A percentile compares a stretch with the other conserved stretches of the same genome.
Evolutionary conservation across 2,113 vertebrate species (phyloP).

Genomic region (Potamarius usumacintae): DNA sequence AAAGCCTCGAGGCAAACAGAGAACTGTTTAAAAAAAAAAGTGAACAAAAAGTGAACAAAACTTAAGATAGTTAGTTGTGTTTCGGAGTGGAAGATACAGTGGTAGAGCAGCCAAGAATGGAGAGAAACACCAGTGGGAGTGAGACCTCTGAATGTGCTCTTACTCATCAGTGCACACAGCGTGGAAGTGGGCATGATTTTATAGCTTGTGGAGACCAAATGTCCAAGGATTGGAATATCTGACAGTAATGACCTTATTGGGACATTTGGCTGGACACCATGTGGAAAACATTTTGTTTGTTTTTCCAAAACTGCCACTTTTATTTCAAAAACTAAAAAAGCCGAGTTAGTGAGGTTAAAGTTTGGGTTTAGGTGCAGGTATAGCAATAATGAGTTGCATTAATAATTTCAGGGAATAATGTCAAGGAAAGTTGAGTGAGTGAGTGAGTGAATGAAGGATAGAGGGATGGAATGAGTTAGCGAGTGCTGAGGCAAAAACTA

Average conservation of each 20-base stretch:
- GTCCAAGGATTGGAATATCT: constrained; percentile 16
- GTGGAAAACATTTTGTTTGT: neutral
- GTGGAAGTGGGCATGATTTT: constrained; percentile 34
- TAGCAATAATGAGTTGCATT: neutral
- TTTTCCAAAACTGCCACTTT: neutral
- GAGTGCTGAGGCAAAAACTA: constrained; percentile 11
- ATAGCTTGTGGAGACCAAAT: constrained; percentile 1
- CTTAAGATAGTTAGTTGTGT: neutral
- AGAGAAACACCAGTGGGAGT: constrained; percentile 42
- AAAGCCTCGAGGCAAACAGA: neutral
- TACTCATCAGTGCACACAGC: constrained; percentile 38
- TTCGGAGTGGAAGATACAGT: constrained; percentile 17
- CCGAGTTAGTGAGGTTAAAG: neutral
- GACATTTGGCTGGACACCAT: neutral
- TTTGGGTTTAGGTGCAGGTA: neutral
- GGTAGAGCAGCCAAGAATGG: constrained; percentile 1
- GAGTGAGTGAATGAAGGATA: neutral
- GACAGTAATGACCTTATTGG: neutral
- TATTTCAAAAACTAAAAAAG: neutral
- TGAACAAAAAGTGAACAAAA: neutral
- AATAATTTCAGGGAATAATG: neutral
- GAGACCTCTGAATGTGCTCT: constrained; percentile 39
- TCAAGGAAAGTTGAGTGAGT: neutral
- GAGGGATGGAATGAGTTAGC: neutral
- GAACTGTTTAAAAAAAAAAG: neutral